Conservation (phyloP, 2,888 invertebrate species). For the Sturmia bella region DNA sequence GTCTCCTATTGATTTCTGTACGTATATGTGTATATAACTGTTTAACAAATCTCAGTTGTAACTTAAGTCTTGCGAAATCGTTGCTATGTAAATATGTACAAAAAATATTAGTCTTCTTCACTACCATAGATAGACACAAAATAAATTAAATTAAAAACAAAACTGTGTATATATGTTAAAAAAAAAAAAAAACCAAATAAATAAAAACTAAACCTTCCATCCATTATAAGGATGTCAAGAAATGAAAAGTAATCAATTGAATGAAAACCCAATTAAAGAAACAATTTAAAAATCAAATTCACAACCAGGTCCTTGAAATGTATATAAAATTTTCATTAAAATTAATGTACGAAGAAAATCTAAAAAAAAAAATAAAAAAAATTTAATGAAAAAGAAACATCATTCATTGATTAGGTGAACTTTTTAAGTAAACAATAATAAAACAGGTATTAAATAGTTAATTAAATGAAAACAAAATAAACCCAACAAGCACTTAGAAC, state of each 20-base stretch:
- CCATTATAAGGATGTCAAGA: constrained; percentile 61
- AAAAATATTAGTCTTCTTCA: constrained; percentile 22
- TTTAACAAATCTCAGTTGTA: background rate
- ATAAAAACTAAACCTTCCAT: constrained; percentile 40
- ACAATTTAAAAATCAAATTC: constrained; percentile 1
- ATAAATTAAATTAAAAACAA: constrained; percentile 53
- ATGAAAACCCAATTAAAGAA: background rate
- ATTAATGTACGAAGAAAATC: background rate
- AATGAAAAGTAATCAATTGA: background rate
- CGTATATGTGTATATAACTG: background rate
- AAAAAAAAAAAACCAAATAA: background rate
- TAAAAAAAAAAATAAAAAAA: constrained; percentile 8
- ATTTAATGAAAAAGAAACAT: background rate
- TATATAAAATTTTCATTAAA: constrained; percentile 30
- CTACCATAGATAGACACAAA: constrained; percentile 64
- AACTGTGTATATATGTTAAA: constrained; percentile 69
- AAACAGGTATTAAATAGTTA: constrained; percentile 67
- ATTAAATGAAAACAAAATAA: constrained; percentile 38
- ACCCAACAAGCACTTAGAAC: constrained; percentile 62
- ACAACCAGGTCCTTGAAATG: constrained; percentile 38
- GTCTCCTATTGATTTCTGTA: background rate
- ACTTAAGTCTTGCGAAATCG: background rate
- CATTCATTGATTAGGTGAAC: constrained; percentile 59
- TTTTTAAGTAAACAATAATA: constrained; percentile 69
- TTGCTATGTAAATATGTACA: constrained; percentile 58